Percentiles rank a stretch among this genome's conserved stretches.
Evolutionary conservation across 2,888 invertebrate species (phyloP).

Genomic region (Litoditis marina): DNA sequence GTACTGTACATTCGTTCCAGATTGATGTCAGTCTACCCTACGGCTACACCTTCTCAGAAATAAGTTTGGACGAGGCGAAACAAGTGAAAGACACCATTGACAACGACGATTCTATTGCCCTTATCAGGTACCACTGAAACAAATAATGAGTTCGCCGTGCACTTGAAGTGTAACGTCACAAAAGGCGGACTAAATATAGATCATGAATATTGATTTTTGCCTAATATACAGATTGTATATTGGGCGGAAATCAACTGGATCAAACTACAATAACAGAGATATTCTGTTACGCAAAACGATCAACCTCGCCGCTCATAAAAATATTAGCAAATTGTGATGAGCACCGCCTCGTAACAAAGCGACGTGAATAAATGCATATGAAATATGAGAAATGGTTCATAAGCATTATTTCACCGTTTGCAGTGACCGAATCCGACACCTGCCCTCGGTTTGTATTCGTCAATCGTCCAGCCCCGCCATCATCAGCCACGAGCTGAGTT

Average conservation of each 20-base stretch:
- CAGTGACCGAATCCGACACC: conserved; percentile 13
- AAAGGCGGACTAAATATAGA: too few species aligned
- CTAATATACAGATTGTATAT: too few species aligned
- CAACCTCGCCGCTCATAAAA: too few species aligned
- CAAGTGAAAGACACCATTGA: conserved; percentile 4
- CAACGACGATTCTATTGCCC: conserved; percentile 6
- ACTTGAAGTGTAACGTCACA: too few species aligned
- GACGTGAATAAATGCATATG: too few species aligned
- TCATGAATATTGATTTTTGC: too few species aligned
- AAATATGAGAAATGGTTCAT: too few species aligned
- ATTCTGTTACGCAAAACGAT: too few species aligned
- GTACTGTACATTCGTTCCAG: neutral
- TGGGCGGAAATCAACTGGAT: too few species aligned
- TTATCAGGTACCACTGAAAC: conserved; percentile 7
- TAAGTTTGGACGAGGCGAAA: conserved; percentile 8
- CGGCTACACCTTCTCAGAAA: conserved; percentile 11
- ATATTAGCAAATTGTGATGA: too few species aligned
- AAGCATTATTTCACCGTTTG: neutral
- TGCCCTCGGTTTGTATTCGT: conserved; percentile 13
- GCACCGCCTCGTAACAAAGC: too few species aligned
- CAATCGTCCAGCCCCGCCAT: conserved; percentile 8
- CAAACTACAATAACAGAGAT: too few species aligned
- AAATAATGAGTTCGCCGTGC: neutral
- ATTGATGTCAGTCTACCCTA: conserved; percentile 13
- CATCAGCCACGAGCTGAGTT: conserved; percentile 12